phyloP scores from a whole-genome alignment of 2,888 invertebrate genomes.

The Hypomecis punctinalis region DNA sequence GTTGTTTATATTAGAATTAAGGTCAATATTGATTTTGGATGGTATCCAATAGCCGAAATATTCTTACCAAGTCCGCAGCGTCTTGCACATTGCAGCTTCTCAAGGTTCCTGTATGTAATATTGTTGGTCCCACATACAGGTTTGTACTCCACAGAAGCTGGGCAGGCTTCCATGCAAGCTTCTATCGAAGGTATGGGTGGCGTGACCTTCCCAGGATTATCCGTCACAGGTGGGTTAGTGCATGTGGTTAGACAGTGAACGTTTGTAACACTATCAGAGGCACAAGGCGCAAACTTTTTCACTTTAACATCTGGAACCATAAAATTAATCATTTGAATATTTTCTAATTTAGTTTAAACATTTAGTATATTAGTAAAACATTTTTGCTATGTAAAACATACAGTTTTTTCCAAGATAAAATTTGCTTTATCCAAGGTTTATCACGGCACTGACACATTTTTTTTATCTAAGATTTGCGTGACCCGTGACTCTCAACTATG shows the following conservation, averaged over 20 bases:
- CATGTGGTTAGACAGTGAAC: slow-evolving; percentile 48
- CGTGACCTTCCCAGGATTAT: neutral
- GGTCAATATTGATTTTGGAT: slow-evolving; percentile 6
- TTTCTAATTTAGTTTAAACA: too few relatives aligned
- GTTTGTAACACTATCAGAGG: slow-evolving; percentile 7
- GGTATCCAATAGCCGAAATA: slow-evolving; percentile 2
- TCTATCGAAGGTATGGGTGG: neutral
- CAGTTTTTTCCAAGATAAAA: too few relatives aligned
- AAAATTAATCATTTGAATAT: neutral
- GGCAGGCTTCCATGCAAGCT: slow-evolving; percentile 33
- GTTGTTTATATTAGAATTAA: neutral
- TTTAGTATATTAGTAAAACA: too few relatives aligned
- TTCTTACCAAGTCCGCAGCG: slow-evolving; percentile 74
- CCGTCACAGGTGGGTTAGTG: slow-evolving; percentile 23
- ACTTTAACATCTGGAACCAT: slow-evolving; percentile 33
- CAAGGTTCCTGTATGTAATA: slow-evolving; percentile 67
- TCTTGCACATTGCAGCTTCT: slow-evolving; percentile 67
- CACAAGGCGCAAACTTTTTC: slow-evolving; percentile 24
- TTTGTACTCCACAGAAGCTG: slow-evolving; percentile 68
- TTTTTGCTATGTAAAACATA: too few relatives aligned
- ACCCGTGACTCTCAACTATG: too few relatives aligned
- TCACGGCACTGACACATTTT: too few relatives aligned
- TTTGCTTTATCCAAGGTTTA: too few relatives aligned
- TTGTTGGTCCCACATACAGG: slow-evolving; percentile 75
- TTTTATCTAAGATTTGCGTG: too few relatives aligned